A percentile compares a stretch with the other conserved stretches of the same genome.
These are phyloP conservation scores for Pterophyllum scalare DNA, from an alignment of 2,113 vertebrate genomes.

Conservation along the genomic window DNA sequence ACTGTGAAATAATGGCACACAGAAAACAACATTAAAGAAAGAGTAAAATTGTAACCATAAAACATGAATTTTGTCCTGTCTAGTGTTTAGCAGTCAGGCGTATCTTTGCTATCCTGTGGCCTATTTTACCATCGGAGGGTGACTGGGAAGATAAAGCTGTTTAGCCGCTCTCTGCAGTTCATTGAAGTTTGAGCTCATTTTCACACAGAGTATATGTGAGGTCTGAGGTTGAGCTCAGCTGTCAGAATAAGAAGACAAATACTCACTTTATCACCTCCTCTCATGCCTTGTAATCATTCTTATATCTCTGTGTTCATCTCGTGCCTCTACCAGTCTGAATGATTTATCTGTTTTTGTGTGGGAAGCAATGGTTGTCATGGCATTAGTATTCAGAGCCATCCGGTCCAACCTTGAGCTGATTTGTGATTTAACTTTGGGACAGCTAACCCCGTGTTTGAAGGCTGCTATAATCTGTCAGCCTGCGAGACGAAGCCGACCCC, in stretches of 20 bases:
- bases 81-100: background rate
- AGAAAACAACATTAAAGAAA: background rate
- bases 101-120: background rate
- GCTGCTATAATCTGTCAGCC: constrained; percentile 49
- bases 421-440: constrained; percentile 64
- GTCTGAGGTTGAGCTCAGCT: background rate
- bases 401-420: constrained; percentile 59
- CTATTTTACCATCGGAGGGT: background rate
- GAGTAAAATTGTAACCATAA: background rate
- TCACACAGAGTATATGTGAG: background rate
- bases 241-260: background rate
- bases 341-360: constrained; percentile 48
- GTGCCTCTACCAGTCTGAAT: constrained; percentile 2
- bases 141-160: background rate
- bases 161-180: background rate
- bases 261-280: constrained; percentile 8
- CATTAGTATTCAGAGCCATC: constrained; percentile 12
- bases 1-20: background rate
- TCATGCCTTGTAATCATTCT: background rate
- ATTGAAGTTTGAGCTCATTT: background rate
- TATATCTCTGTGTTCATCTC: constrained; percentile 11
- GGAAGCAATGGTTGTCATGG: constrained; percentile 20
- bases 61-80: too few species aligned
- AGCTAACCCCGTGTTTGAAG: constrained; percentile 46
- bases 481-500: background rate